phyloP scores from a whole-genome alignment of 2,888 invertebrate species.

The Fragum sueziense region DNA sequence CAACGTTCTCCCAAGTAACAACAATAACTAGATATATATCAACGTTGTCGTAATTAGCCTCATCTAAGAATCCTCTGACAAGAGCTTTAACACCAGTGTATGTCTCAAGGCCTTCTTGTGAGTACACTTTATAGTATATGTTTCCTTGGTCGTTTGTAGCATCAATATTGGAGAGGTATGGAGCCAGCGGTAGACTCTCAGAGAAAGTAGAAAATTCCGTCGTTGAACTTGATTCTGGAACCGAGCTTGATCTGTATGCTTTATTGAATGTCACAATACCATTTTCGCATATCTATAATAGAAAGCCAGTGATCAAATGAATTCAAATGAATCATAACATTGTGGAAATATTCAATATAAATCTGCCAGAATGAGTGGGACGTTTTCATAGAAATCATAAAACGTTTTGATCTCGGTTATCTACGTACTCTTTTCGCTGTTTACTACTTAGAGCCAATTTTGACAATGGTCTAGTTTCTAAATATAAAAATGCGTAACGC shows the following conservation, averaged over 20 bases:
- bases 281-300: constrained; percentile 40
- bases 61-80: not conserved
- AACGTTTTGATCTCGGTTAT: not conserved
- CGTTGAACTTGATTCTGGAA: constrained; percentile 9
- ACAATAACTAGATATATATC: not conserved
- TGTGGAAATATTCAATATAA: too few species aligned
- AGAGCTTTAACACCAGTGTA: not conserved
- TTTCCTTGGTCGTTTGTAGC: not conserved
- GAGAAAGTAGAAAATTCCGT: not conserved
- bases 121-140: not conserved
- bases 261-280: constrained; percentile 40
- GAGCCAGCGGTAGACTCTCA: not conserved
- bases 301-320: too few species aligned
- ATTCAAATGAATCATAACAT: too few species aligned
- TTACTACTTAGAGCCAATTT: not conserved
- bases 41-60: not conserved
- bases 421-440: not conserved
- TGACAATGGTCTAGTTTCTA: not conserved
- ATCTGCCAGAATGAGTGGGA: not conserved
- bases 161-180: constrained; percentile 14
- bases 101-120: not conserved
- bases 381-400: not conserved
- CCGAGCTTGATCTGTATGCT: constrained; percentile 14
- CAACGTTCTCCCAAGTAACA: not conserved
- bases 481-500: too few species aligned